Base-by-base conservation (phyloP, 2,888 invertebrate genomes). In the Limnephilus auricula region DNA sequence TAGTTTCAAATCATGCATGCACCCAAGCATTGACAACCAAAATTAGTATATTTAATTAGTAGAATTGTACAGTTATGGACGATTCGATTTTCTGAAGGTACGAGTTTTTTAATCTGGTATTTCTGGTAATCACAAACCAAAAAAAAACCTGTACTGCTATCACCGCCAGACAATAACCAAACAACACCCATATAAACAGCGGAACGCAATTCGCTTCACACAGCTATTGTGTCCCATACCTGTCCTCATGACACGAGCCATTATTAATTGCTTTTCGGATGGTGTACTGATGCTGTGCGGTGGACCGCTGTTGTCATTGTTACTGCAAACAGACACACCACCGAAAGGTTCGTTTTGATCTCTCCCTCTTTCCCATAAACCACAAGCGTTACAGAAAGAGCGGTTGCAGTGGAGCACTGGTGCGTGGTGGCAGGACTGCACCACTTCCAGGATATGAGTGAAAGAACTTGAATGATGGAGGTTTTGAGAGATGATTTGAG, bases 261-360 rank as follows among this genome's bases (percentile, higher is more conserved):
- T 45, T 85, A 85, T 85, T 85, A 85, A 85, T 85, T 85, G 50
- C 85, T 85, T 40, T 85, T 37, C 85, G 85, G 85, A 15, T 45
- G 85, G n/a, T 40, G 31, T 50, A 40, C 65, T 65, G 65, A 65
- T 83, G 83, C 83, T 32, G 83, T 32, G 83, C 37, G n/a, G 65
- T 65, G 65, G 65, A 65, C n/a, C 65, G 9, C 65, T 65, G 65
- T 65, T 65, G 65, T 65, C 25, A 25, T 25, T 65, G 65, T 9
- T n/a, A 65, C 65, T 65, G n/a, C 65, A 65, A 25, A 25, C 65
- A 65, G 25, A 25, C 65, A 25, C 9, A 65, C 9, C 65, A 9
- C 9, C 25, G n/a, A n/a, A 25, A 65, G 65, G 65, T 65, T 9
- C 65, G 25, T 9, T 25, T 2, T 65, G n/a, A 65, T 12, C 15